These are phyloP conservation scores for Cinclus cinclus DNA, from an alignment of 2,113 vertebrate species.

Conservation along the genomic window DNA sequence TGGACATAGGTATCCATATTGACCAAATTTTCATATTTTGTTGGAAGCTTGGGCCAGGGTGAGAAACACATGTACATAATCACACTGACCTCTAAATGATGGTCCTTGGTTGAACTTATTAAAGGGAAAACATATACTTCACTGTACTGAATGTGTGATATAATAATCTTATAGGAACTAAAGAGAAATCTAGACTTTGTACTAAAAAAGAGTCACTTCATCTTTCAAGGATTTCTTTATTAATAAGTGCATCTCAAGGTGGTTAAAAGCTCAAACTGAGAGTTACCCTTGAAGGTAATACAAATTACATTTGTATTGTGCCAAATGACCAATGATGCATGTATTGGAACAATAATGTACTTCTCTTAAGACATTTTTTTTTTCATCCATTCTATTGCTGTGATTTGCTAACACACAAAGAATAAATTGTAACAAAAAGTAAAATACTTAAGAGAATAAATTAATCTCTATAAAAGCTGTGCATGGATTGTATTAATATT, in stretches of 20 bases:
- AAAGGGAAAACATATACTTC: background rate
- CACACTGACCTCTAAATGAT: background rate
- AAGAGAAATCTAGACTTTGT: background rate
- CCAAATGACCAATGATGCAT: background rate
- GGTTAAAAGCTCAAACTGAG: background rate
- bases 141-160: background rate
- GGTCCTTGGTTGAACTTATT: background rate
- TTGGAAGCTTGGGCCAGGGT: background rate
- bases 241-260: rapidly evolving
- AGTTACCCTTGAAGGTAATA: background rate
- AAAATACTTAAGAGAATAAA: background rate
- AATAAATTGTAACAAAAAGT: background rate
- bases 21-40: background rate
- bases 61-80: background rate
- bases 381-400: background rate
- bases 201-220: background rate
- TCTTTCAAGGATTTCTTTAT: background rate
- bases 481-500: background rate
- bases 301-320: background rate
- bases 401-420: background rate
- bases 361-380: background rate
- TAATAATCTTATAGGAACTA: background rate
- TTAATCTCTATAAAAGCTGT: background rate
- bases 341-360: background rate
- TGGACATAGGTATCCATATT: background rate